phyloP scores from a whole-genome alignment of 2,888 invertebrate species.

The Spialia ferax region DNA sequence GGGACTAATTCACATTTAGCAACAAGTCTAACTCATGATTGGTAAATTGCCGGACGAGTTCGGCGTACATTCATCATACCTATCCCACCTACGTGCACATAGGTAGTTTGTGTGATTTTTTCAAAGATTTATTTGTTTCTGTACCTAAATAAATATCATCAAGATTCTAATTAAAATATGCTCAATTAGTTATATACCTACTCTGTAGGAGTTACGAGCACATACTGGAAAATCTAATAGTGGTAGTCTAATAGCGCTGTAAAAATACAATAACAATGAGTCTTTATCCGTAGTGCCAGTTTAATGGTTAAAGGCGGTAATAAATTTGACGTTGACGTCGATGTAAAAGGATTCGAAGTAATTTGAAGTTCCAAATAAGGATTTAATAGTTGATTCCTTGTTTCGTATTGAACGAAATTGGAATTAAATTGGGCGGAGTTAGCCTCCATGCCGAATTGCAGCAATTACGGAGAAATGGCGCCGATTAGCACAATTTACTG shows the following conservation, averaged over 20 bases:
- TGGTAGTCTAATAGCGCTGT: not conserved
- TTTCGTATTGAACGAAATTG: slow-evolving; percentile 54
- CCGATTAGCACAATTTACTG: slow-evolving; percentile 72
- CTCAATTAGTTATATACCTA: no score
- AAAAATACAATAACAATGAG: slow-evolving; percentile 7
- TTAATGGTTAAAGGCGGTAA: not conserved
- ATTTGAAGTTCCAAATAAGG: slow-evolving; percentile 26
- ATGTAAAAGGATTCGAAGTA: slow-evolving; percentile 27
- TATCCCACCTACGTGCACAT: slow-evolving; percentile 62
- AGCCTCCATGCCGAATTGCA: slow-evolving; percentile 69
- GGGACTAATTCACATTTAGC: slow-evolving; percentile 59
- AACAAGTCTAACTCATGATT: slow-evolving; percentile 62
- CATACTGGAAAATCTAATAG: no score
- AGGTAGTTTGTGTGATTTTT: slow-evolving; percentile 44
- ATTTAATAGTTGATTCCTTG: slow-evolving; percentile 30
- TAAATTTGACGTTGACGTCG: not conserved
- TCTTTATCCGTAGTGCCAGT: not conserved
- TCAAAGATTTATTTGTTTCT: slow-evolving; percentile 21
- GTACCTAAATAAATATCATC: slow-evolving; percentile 15
- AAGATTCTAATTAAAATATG: not conserved
- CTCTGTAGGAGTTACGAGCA: not conserved
- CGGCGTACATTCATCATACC: slow-evolving; percentile 59
- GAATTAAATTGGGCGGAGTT: slow-evolving; percentile 60
- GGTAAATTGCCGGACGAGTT: slow-evolving; percentile 80
- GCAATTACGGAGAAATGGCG: slow-evolving; percentile 66